Percentiles rank a stretch among this genome's conserved stretches.
Evolutionary conservation across 2,797 vertebrate genomes (phyloP).

Genomic region (Acanthis flammea): DNA sequence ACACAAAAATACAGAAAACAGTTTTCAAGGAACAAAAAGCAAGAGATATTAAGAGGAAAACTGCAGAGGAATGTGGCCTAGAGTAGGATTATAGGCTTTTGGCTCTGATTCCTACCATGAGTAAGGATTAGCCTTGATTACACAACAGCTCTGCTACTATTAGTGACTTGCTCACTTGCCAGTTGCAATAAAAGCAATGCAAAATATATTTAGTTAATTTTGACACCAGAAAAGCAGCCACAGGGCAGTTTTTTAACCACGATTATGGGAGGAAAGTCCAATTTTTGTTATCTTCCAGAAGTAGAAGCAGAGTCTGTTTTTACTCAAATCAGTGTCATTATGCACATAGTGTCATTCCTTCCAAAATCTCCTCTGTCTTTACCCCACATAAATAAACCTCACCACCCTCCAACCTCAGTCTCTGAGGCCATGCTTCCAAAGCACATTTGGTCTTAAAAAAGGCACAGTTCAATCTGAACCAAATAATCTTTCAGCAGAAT

Average conservation of each 20-base stretch:
- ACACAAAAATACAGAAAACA: background rate
- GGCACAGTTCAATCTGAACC: background rate
- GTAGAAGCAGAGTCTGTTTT: background rate
- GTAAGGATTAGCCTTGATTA: slow-evolving; percentile 57
- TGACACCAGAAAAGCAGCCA: slow-evolving; percentile 15
- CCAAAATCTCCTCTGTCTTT: background rate
- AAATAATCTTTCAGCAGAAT: background rate
- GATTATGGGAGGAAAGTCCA: background rate
- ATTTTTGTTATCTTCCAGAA: background rate
- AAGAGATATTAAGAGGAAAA: background rate
- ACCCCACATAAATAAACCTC: background rate
- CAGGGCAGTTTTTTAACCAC: background rate
- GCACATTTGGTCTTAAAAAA: background rate
- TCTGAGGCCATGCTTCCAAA: background rate
- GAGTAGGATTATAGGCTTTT: slow-evolving; percentile 39
- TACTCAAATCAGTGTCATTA: background rate
- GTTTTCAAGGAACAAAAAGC: background rate
- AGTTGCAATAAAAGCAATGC: slow-evolving; percentile 2
- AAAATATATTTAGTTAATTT: slow-evolving; percentile 15
- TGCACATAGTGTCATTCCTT: background rate
- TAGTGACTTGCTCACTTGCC: slow-evolving; percentile 36
- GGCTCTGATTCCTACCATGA: slow-evolving; percentile 26
- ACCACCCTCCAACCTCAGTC: background rate
- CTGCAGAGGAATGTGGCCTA: slow-evolving; percentile 2
- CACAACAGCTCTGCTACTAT: slow-evolving; percentile 27